Evolutionary conservation across 2,888 invertebrate species (phyloP), one percentile per base, ranked within the genome.

Genomic region (Drosophila nr. perissopoda): DNA sequence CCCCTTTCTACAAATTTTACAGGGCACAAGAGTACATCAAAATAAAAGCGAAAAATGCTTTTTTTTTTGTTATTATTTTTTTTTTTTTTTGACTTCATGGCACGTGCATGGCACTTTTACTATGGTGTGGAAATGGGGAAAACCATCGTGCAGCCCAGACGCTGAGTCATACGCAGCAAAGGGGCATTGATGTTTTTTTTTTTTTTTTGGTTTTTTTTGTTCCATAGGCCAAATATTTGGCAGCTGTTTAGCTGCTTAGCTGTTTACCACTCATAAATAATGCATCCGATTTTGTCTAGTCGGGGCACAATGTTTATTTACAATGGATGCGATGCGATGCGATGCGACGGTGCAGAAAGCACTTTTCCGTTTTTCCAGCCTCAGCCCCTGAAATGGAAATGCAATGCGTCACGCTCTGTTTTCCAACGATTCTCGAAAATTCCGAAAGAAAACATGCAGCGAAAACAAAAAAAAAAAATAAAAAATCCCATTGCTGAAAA

Each of bases 81-180:
- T 25, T 45, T 49, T 38, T 70, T 49, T 49, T 54, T 61, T 53
- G 33, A 59, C 57, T n/a, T 16, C 0, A n/a, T 56, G 72, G 72
- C 85, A 80, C 87, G 87, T 89, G 83, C 76, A n/a, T n/a, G n/a
- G n/a, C 83, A 87, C 87, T 89, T 89, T 84, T 84, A 78, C 89
- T 83, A 87, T 73, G 70, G 60, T 34, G n/a, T 38, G 56, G 33
- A 72, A 63, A 40, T 38, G 78, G 51, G 52, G 59, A 58, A 74
- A 77, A 62, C 54, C 57, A 68, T 63, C 65, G 65, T 70, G 61
- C 53, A 27, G 36, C 27, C 49, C 58, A 76, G 63, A 57, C 64
- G 18, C 11, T 76, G 78, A 78, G 27, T 78, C 77, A 76, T 62
- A 51, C 33, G 31, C 33, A 29, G 16, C 27, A n/a, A 54, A 25